phyloP scores from a whole-genome alignment of 2,888 invertebrate species.

The Cheilosia impressa region DNA sequence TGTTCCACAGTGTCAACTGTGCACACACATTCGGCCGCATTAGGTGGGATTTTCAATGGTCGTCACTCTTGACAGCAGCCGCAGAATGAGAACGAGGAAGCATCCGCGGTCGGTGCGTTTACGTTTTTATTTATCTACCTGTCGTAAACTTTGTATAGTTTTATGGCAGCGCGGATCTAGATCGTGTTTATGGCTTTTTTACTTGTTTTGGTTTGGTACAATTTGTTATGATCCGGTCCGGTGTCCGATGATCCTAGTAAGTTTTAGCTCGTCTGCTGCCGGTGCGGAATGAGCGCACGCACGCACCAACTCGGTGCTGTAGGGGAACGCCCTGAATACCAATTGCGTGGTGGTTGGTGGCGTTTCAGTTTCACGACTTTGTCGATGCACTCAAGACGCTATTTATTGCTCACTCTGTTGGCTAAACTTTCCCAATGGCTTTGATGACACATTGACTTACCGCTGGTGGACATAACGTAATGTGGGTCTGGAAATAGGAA shows the following conservation, averaged over 20 bases:
- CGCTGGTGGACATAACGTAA: constrained; percentile 45
- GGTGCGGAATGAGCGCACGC: constrained; percentile 43
- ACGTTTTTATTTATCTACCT: neutral
- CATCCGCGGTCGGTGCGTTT: constrained; percentile 4
- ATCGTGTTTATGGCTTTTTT: constrained; percentile 37
- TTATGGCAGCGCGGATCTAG: constrained; percentile 27
- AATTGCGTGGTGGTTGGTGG: constrained; percentile 56
- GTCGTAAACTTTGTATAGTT: constrained; percentile 7
- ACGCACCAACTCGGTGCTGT: constrained; percentile 32
- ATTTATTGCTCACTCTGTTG: constrained; percentile 42
- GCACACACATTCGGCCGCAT: constrained; percentile 9
- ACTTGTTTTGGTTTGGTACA: constrained; percentile 21
- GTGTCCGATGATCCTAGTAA: constrained; percentile 43
- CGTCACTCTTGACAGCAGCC: neutral
- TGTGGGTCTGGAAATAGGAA: constrained; percentile 45
- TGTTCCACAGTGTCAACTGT: neutral
- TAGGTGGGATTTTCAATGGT: constrained; percentile 36
- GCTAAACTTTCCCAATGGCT: constrained; percentile 68
- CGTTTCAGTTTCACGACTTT: constrained; percentile 45
- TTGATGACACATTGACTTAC: constrained; percentile 68
- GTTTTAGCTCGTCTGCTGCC: constrained; percentile 34
- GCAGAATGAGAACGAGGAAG: neutral
- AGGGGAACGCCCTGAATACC: constrained; percentile 66
- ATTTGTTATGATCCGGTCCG: constrained; percentile 47
- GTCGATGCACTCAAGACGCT: constrained; percentile 54